phyloP scores from a whole-genome alignment of 2,113 vertebrate species.

The Hippolais icterina region DNA sequence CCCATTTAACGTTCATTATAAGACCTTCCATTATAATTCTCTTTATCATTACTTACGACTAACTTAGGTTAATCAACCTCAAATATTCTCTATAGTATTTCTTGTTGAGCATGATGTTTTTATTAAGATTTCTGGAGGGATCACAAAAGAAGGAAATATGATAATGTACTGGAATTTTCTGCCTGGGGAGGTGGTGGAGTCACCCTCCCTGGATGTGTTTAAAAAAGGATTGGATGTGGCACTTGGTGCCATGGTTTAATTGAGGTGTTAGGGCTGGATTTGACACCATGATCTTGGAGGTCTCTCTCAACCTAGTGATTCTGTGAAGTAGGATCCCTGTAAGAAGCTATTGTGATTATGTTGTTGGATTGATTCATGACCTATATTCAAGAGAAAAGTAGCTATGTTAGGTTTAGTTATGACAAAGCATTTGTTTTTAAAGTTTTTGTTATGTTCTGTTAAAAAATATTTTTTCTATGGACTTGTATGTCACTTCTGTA shows the following conservation, averaged over 20 bases:
- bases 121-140: not conserved
- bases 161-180: not conserved
- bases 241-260: not conserved
- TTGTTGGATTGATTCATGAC: not conserved
- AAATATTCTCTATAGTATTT: not conserved
- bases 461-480: not conserved
- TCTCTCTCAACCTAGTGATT: not conserved
- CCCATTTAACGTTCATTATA: not conserved
- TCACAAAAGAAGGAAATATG: not conserved
- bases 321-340: not conserved
- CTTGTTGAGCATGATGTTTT: not conserved
- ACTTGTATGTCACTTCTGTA: not conserved
- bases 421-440: not conserved
- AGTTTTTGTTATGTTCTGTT: not conserved
- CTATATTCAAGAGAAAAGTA: not conserved
- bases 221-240: not conserved
- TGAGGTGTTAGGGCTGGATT: not conserved
- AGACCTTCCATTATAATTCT: not conserved
- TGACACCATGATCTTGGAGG: not conserved
- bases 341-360: not conserved
- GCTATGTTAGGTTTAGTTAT: not conserved
- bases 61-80: not conserved
- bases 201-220: not conserved
- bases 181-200: accelerated
- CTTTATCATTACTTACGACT: not conserved